Percentiles rank a stretch among this genome's conserved stretches.
phyloP scores from a whole-genome alignment of 2,797 vertebrate genomes.

The Helostoma temminkii region DNA sequence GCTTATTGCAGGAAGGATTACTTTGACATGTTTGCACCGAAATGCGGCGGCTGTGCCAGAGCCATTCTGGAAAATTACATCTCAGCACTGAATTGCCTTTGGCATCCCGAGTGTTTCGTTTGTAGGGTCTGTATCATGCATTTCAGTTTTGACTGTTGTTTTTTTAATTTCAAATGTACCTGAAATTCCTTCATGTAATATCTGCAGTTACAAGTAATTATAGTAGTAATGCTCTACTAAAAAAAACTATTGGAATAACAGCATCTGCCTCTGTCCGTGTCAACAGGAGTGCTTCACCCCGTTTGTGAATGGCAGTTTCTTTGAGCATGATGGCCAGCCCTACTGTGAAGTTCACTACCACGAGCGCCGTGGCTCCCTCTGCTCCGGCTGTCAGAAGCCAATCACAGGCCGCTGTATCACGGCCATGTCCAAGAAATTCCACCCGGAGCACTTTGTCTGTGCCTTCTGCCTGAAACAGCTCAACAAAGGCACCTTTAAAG shows the following conservation, averaged over 20 bases:
- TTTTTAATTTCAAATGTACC: neutral
- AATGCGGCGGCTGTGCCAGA: slow-evolving; percentile 95
- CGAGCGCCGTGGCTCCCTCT: slow-evolving; percentile 94
- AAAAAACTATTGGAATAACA: neutral
- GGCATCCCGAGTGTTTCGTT: slow-evolving; percentile 99
- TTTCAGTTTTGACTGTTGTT: neutral
- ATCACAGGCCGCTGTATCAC: slow-evolving; percentile 99
- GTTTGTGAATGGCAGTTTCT: slow-evolving; percentile 97
- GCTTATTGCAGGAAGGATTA: slow-evolving; percentile 99
- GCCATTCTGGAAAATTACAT: slow-evolving; percentile 99
- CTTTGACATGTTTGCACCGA: slow-evolving; percentile 99
- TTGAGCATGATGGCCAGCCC: slow-evolving; percentile 97
- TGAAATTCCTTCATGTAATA: neutral
- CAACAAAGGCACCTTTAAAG: slow-evolving; percentile 99
- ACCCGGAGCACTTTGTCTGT: slow-evolving; percentile 98
- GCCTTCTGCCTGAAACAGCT: slow-evolving; percentile 99
- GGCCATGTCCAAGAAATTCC: slow-evolving; percentile 98
- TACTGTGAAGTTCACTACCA: slow-evolving; percentile 99
- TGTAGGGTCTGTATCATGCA: slow-evolving; percentile 90
- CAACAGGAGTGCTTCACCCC: slow-evolving; percentile 97
- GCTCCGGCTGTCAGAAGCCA: slow-evolving; percentile 98
- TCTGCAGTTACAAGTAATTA: neutral
- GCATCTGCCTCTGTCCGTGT: neutral
- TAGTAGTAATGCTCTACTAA: too few relatives aligned
- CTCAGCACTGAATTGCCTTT: slow-evolving; percentile 96